These are phyloP conservation scores for Drosophila tsacasi DNA, from an alignment of 1,140 invertebrate genomes.

Conservation along the genomic window DNA sequence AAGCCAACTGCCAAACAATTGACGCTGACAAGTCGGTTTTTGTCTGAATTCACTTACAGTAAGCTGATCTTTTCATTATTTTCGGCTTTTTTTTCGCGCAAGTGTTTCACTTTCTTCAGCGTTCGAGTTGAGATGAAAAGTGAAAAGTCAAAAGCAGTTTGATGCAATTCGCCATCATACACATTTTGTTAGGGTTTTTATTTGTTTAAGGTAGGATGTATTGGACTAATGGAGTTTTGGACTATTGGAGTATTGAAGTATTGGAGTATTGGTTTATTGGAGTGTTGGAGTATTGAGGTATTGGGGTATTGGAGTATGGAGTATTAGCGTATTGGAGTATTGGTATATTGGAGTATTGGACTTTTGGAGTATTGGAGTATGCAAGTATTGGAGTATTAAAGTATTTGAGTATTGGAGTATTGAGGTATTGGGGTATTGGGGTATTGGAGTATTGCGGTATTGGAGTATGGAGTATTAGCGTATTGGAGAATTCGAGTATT, in stretches of 20 bases:
- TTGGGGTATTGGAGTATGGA: too few species aligned
- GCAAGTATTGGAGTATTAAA: neutral
- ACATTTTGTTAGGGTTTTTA: neutral
- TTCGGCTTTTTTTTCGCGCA: slow-evolving; percentile 7
- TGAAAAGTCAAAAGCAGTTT: slow-evolving; percentile 27
- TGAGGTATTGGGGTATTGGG: too few species aligned
- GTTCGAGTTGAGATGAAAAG: slow-evolving; percentile 26
- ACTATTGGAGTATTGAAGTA: neutral
- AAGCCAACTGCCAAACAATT: slow-evolving; percentile 51
- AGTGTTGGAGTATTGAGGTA: too few species aligned
- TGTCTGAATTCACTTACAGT: slow-evolving; percentile 1
- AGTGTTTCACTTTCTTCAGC: slow-evolving; percentile 35
- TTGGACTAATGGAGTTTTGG: neutral
- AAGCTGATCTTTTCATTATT: slow-evolving; percentile 9
- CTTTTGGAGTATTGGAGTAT: too few species aligned
- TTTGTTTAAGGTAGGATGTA: neutral
- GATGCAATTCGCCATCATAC: neutral
- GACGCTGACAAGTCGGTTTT: slow-evolving; percentile 39
- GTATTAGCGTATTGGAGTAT: neutral
- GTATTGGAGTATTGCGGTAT: too few species aligned
- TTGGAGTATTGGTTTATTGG: neutral
- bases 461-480: neutral
- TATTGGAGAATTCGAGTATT: too few species aligned
- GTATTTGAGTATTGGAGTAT: too few species aligned
- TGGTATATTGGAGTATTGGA: neutral